Base-by-base conservation (phyloP, 2,888 invertebrate species). In the Agonopterix heracliana region DNA sequence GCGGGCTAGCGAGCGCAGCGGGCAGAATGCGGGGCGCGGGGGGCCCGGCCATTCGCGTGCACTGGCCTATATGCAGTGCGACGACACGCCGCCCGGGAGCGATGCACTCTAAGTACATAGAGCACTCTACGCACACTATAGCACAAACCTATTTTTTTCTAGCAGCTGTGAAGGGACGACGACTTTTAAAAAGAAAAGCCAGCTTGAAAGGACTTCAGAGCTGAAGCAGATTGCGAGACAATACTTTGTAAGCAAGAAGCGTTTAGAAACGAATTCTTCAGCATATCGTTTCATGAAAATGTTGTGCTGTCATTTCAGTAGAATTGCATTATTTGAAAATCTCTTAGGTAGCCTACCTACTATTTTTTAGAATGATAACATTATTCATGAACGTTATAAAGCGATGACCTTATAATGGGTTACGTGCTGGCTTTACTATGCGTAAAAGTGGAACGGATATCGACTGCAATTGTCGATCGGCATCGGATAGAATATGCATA, bases 51-150 rank as follows among this genome's bases (percentile, higher is more conserved):
- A 83, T 83, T 85, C 81, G 84, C 87, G 87, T 87, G 87, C 87
- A 87, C 79, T 87, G 87, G 83, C 87, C 87, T 87, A 88, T 87
- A 88, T 88, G 87, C 87, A 85, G 87, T 88, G 77, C 88, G 88
- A 86, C 87, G 88, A 88, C 87, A 75, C 86, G 80, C 73, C 81
- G 83, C 78, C 78, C 82, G 87, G 87, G 88, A 87, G 86, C 88
- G 87, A 85, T 88, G 87, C 87, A 87, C 88, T 87, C 78, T 68
- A 71, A 81, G 78, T 81, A 84, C 84, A 78, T 77, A 81, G 78
- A 71, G 74, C 74, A 82, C 82, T 81, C 74, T 67, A 82, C 82
- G 76, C 84, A 86, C 81, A 86, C 84, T 75, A 64, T 64, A 58
- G 63, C 73, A 68, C 70, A 78, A 78, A 78, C 78, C 79, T 81